These are phyloP conservation scores for Hirtodrosophila duncani DNA, from an alignment of 2,888 invertebrate genomes.

Conservation along the genomic window DNA sequence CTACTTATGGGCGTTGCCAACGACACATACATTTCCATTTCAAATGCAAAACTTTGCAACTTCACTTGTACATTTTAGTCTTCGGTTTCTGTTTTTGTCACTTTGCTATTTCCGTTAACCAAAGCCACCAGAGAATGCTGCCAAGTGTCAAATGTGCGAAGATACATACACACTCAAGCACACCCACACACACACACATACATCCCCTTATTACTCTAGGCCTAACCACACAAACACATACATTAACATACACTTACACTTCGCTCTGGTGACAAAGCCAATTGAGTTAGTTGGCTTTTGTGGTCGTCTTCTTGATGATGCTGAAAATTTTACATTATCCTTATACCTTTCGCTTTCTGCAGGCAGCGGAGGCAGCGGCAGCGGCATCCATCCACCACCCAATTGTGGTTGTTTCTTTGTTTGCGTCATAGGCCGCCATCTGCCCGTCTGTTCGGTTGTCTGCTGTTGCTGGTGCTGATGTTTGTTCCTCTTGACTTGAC, in stretches of 20 bases:
- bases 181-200: conserved; percentile 5
- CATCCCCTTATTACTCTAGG: no score
- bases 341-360: conserved; percentile 56
- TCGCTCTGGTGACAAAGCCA: conserved; percentile 23
- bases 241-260: background rate
- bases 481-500: conserved; percentile 33
- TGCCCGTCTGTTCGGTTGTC: conserved; percentile 11
- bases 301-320: conserved; percentile 40
- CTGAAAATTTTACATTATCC: conserved; percentile 45
- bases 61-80: no score
- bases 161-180: no score
- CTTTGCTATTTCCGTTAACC: no score
- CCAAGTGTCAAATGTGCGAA: conserved; percentile 52
- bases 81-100: no score
- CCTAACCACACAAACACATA: background rate
- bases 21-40: background rate
- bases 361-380: background rate
- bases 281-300: conserved; percentile 34
- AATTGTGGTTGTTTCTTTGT: background rate
- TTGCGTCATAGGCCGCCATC: background rate
- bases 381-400: background rate
- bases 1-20: conserved; percentile 40
- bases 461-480: no score
- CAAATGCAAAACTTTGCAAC: no score
- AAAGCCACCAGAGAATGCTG: conserved; percentile 11